phyloP scores from a whole-genome alignment of 2,888 invertebrate genomes.

The Caenorhabditis doughertyi region DNA sequence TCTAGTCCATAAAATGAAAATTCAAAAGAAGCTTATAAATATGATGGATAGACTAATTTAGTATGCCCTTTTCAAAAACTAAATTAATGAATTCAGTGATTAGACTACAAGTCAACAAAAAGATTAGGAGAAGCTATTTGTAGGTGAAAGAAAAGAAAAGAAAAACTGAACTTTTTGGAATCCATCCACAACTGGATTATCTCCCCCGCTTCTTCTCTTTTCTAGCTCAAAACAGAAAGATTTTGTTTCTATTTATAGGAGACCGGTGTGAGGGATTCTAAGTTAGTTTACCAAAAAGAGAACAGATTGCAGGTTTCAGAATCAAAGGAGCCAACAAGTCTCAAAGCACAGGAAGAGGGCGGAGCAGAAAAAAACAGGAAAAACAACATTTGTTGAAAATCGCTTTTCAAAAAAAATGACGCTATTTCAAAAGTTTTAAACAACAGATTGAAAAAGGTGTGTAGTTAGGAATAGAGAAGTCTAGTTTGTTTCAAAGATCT shows the following conservation, averaged over 20 bases:
- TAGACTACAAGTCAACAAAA: conserved; percentile 29
- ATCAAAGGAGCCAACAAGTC: neutral
- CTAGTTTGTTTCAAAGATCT: conserved; percentile 1
- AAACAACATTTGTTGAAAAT: conserved; percentile 13
- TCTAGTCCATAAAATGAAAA: conserved; percentile 33
- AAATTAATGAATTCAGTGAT: neutral
- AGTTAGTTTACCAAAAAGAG: neutral
- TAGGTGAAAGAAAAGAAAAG: neutral
- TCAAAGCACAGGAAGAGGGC: neutral
- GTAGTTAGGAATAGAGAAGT: neutral
- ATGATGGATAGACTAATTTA: conserved; percentile 40
- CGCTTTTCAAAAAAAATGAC: conserved; percentile 16
- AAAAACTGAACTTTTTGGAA: conserved; percentile 41
- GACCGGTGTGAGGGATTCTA: conserved; percentile 13
- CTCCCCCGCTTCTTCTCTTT: conserved; percentile 36
- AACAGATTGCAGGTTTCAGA: conserved; percentile 35
- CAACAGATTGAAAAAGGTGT: neutral
- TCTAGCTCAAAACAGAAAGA: conserved; percentile 25
- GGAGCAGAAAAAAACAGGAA: neutral
- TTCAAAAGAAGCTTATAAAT: neutral
- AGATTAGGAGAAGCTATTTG: conserved; percentile 11
- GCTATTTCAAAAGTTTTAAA: neutral
- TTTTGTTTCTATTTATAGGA: conserved; percentile 28
- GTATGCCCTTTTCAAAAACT: neutral
- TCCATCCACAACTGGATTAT: conserved; percentile 44